Conservation (phyloP, 1,140 invertebrate species). For the Macrocentrus cingulum region DNA sequence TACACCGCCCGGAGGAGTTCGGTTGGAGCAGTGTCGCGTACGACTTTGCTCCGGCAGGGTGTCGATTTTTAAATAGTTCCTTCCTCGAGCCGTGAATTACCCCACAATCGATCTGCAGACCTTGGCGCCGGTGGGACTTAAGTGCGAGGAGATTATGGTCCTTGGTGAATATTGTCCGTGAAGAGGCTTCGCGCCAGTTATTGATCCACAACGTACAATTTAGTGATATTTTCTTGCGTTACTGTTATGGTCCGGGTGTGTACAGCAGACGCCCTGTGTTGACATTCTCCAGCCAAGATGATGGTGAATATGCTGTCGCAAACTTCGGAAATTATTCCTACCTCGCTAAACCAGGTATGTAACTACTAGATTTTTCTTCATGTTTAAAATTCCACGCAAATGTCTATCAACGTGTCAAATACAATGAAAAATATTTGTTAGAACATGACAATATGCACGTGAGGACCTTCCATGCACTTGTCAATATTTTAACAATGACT, state of each 20-base stretch:
- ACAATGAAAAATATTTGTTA: no score
- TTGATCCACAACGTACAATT: slow-evolving; percentile 16
- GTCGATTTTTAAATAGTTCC: slow-evolving; percentile 2
- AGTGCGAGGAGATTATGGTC: no score
- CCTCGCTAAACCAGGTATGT: slow-evolving; percentile 46
- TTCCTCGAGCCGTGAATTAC: slow-evolving; percentile 7
- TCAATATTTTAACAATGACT: no score
- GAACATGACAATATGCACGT: no score
- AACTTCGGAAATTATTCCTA: slow-evolving; percentile 51
- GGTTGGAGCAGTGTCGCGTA: slow-evolving; percentile 45
- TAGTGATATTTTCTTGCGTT: slow-evolving; percentile 13
- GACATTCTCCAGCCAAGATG: slow-evolving; percentile 16
- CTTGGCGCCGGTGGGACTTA: no score
- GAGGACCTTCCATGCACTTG: no score
- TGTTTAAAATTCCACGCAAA: no score
- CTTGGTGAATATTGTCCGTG: no score
- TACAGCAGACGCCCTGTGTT: slow-evolving; percentile 28
- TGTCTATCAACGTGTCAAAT: no score
- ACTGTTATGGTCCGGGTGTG: slow-evolving; percentile 31
- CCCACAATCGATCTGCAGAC: neutral
- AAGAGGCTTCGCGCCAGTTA: neutral
- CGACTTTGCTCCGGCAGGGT: slow-evolving; percentile 27
- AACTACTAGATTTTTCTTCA: neutral
- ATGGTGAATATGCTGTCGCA: slow-evolving; percentile 48
- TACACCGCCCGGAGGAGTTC: slow-evolving; percentile 27